Evolutionary conservation across 1,140 invertebrate genomes (phyloP).

Genomic region (Trichogramma pretiosum): DNA sequence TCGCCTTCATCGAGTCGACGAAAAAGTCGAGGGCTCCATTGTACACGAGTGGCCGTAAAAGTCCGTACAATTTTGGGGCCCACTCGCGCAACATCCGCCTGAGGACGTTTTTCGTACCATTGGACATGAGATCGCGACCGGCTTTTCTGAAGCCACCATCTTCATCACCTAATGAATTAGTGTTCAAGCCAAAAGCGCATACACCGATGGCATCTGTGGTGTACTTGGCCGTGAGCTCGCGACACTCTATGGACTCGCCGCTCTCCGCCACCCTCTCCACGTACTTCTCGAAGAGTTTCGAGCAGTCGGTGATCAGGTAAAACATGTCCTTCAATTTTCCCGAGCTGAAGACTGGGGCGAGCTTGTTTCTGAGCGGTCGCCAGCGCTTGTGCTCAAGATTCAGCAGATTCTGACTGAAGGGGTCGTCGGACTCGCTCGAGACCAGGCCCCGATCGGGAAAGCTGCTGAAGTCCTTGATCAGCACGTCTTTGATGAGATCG

Average conservation of each 20-base stretch:
- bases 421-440: conserved; percentile 39
- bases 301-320: conserved; percentile 33
- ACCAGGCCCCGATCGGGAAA: conserved; percentile 37
- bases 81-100: background rate
- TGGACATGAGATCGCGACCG: conserved; percentile 20
- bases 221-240: conserved; percentile 43
- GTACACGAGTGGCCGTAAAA: conserved; percentile 12
- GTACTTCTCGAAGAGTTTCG: conserved; percentile 38
- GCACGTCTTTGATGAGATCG: conserved; percentile 40
- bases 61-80: background rate
- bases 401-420: conserved; percentile 32
- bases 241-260: conserved; percentile 41
- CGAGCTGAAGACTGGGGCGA: conserved; percentile 44
- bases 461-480: conserved; percentile 45
- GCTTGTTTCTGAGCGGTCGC: conserved; percentile 43
- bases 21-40: conserved; percentile 41
- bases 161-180: conserved; percentile 42
- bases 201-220: conserved; percentile 49
- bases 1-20: conserved; percentile 37
- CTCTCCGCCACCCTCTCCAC: conserved; percentile 30
- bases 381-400: conserved; percentile 37
- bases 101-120: background rate
- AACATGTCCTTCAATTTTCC: conserved; percentile 48
- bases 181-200: conserved; percentile 50
- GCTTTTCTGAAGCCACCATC: conserved; percentile 42